Evolutionary conservation across 2,888 invertebrate genomes (phyloP).

Genomic region (Limnephilus auricula): DNA sequence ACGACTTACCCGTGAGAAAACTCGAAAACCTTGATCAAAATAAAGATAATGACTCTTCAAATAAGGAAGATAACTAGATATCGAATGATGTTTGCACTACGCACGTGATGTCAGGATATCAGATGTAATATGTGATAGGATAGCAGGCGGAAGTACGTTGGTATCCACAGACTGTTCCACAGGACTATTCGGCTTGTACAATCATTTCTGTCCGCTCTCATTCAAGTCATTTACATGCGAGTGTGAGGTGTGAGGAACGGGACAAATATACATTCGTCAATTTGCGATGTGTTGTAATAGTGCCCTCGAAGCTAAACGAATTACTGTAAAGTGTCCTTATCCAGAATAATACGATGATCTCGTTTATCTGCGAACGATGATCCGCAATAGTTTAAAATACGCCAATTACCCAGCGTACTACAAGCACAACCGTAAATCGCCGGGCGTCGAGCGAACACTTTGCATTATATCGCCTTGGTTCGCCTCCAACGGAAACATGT

Average conservation of each 20-base stretch:
- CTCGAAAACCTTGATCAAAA: background rate
- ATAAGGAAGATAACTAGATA: background rate
- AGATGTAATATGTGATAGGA: constrained; percentile 9
- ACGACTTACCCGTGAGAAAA: background rate
- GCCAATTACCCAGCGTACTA: background rate
- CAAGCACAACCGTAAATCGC: background rate
- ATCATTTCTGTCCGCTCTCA: constrained; percentile 44
- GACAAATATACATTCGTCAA: constrained; percentile 22
- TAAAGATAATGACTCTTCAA: background rate
- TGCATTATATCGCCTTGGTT: background rate
- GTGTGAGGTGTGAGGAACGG: constrained; percentile 33
- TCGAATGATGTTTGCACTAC: constrained; percentile 16
- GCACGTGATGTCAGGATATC: constrained; percentile 21
- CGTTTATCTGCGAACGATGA: constrained; percentile 18
- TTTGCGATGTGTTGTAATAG: constrained; percentile 41
- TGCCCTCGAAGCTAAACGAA: constrained; percentile 43
- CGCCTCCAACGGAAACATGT: constrained; percentile 43
- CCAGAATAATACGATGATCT: constrained; percentile 39
- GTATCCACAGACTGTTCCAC: constrained; percentile 29
- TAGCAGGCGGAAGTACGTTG: constrained; percentile 31
- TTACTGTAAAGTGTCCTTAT: constrained; percentile 49
- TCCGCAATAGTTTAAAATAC: background rate
- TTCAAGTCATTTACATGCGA: constrained; percentile 40
- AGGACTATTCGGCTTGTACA: constrained; percentile 43
- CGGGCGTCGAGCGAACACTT: constrained; percentile 2